These are phyloP conservation scores for Nineta flava DNA, from an alignment of 2,888 invertebrate genomes.

Conservation along the genomic window DNA sequence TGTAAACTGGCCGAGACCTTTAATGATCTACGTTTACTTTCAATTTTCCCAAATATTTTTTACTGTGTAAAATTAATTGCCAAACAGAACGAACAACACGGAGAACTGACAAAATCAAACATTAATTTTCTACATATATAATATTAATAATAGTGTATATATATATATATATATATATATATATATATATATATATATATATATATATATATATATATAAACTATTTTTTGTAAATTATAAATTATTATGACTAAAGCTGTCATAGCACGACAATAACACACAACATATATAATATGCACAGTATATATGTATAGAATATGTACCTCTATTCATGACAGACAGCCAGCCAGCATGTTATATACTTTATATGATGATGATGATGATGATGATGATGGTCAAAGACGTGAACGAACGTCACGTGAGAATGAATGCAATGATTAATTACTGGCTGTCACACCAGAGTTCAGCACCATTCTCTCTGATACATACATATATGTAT, in stretches of 20 bases:
- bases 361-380: not conserved
- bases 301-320: no score
- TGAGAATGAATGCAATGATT: not conserved
- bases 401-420: not conserved
- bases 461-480: not conserved
- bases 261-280: not conserved
- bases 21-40: no score
- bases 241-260: not conserved
- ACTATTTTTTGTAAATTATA: not conserved
- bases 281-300: no score
- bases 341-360: slow-evolving; percentile 6
- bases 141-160: not conserved
- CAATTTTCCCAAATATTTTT: no score
- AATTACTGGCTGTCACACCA: not conserved
- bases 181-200: slow-evolving; percentile 1
- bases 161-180: not conserved
- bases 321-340: not conserved
- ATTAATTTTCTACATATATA: not conserved
- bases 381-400: not conserved
- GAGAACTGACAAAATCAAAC: no score
- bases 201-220: slow-evolving; percentile 2
- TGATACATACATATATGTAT: no score
- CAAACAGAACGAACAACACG: no score
- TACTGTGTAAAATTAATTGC: no score
- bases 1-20: no score